A percentile compares a stretch with the other conserved stretches of the same genome.
Evolutionary conservation across 2,113 vertebrate genomes (phyloP).

Genomic region (Sorex araneus): DNA sequence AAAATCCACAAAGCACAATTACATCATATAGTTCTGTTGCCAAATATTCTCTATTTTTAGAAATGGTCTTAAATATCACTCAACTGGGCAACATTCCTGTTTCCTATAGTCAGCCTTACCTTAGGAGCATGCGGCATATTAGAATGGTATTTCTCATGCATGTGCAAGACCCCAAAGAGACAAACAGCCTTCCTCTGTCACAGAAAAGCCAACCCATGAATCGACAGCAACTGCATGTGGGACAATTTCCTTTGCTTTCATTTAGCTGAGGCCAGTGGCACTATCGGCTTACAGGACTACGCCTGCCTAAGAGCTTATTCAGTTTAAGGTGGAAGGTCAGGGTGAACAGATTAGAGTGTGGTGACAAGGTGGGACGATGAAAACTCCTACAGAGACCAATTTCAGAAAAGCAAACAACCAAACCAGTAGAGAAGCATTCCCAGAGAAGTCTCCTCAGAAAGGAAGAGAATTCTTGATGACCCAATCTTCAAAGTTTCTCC

Average conservation of each 20-base stretch:
- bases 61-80: constrained; percentile 78
- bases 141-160: constrained; percentile 86
- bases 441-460: constrained; percentile 72
- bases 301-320: constrained; percentile 85
- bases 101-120: constrained; percentile 85
- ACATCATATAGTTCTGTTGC: constrained; percentile 81
- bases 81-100: constrained; percentile 79
- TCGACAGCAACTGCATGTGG: constrained; percentile 87
- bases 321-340: constrained; percentile 89
- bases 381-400: constrained; percentile 78
- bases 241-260: constrained; percentile 87
- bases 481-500: constrained; percentile 87
- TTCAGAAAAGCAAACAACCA: constrained; percentile 71
- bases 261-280: constrained; percentile 80
- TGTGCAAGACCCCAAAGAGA: constrained; percentile 84
- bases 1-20: constrained; percentile 61
- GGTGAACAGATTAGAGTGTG: constrained; percentile 85
- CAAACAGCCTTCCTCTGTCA: constrained; percentile 87
- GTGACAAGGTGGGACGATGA: constrained; percentile 79
- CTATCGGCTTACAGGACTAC: constrained; percentile 85
- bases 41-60: constrained; percentile 83
- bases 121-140: constrained; percentile 82
- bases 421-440: constrained; percentile 82
- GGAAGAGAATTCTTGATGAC: constrained; percentile 86
- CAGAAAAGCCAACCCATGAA: constrained; percentile 87